Evolutionary conservation across 2,888 invertebrate genomes (phyloP), one percentile per base, ranked within the genome.

Genomic region (Melanophora roralis): DNA sequence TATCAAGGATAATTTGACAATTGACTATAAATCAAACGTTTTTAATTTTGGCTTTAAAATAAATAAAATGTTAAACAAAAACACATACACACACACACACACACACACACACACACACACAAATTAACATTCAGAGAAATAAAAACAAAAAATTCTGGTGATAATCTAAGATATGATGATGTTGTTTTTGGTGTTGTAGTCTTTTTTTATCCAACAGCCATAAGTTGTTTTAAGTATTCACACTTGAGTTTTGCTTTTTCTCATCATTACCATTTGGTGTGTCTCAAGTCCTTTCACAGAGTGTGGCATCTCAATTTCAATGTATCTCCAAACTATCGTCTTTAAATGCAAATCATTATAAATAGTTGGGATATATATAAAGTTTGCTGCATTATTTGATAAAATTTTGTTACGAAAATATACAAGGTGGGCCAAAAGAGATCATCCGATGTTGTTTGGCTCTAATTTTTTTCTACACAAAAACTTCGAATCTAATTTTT

Each of bases 1-100:
- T 89, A 88, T 89, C 89, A 89, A 88, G 89, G 88, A 88, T 89
- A 89, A 88, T 89, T 88, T 88, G 89, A 89, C 88, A 89, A 86
- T 85, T 84, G 84, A 86, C 87, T 84, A 89, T 89, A 89, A 89
- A 89, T 89, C 89, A 89, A 87, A 86, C 83, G 68, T 80, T 74
- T 78, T 78, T 55, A 73, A 53, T 67, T 76, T 78, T 55, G 38
- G 60, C 43, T 62, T 57, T 27, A 67, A 72, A 78, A 47, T 47
- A 55, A 77, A 71, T 65, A 71, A 64, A 77, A 71, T n/a, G 2
- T n/a, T 43, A 43, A 49, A 67, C 19, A 68, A 36, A 64, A 2
- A 16, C 27, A 27, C 27, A 6, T 27, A 27, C 6, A 6, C 6
- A n/a, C n/a, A n/a, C n/a, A n/a, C n/a, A n/a, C n/a, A n/a, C n/a